A percentile compares a stretch with the other conserved stretches of the same genome.
phyloP scores from a whole-genome alignment of 2,797 vertebrate genomes.

The Poecilia gillii region DNA sequence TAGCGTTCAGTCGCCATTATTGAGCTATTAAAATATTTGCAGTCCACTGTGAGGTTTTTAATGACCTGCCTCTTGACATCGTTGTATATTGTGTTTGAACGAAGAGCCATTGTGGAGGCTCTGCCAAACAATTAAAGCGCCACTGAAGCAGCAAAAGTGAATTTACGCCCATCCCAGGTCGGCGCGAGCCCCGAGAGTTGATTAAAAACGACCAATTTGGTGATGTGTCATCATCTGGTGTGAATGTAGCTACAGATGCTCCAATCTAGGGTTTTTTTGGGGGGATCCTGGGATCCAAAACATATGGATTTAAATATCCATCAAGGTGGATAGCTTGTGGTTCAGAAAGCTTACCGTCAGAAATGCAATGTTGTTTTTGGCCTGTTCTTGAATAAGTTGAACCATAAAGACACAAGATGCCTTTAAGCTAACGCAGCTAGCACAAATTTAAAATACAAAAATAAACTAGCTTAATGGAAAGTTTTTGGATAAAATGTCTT shows the following conservation, averaged over 20 bases:
- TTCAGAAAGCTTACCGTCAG: not conserved
- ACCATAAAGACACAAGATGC: not conserved
- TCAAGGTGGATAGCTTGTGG: not conserved
- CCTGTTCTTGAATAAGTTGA: not conserved
- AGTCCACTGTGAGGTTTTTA: slow-evolving; percentile 12
- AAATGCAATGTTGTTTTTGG: not conserved
- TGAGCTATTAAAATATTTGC: slow-evolving; percentile 26
- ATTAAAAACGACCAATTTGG: not conserved
- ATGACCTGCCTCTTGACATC: slow-evolving; percentile 5
- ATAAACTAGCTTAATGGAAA: no score
- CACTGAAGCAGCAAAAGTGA: not conserved
- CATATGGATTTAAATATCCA: not conserved
- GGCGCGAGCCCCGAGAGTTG: no score
- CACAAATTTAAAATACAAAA: no score
- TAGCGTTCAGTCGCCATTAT: slow-evolving; percentile 24
- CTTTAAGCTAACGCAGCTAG: no score
- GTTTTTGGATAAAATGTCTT: no score
- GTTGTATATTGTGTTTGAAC: slow-evolving; percentile 8
- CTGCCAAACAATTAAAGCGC: not conserved
- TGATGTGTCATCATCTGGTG: not conserved
- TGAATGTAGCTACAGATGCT: no score
- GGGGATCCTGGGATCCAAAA: not conserved
- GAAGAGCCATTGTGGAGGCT: not conserved
- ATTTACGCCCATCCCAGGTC: not conserved
- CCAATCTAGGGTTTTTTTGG: not conserved